Percentiles rank a stretch among this genome's conserved stretches.
Evolutionary conservation across 1,140 invertebrate species (phyloP).

Genomic region (Asobara japonica): DNA sequence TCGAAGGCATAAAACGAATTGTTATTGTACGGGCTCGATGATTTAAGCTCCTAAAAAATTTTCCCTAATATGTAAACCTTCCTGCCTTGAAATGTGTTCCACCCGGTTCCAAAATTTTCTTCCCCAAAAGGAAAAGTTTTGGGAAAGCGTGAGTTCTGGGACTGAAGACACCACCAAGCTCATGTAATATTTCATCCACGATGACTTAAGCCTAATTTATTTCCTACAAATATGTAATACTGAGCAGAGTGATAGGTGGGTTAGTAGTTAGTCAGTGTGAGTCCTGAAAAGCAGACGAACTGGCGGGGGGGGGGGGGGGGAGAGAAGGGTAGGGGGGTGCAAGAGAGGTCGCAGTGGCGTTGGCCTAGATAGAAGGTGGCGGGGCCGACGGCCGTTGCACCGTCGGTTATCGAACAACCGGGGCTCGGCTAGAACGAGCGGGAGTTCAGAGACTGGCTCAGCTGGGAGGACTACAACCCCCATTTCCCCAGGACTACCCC

Average conservation of each 20-base stretch:
- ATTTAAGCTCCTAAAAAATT: too few species aligned
- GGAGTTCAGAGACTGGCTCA: conserved; percentile 5
- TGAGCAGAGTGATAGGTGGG: background rate
- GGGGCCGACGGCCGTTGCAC: conserved; percentile 58
- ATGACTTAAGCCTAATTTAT: too few species aligned
- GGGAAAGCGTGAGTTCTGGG: too few species aligned
- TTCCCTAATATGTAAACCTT: too few species aligned
- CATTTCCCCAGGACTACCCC: conserved; percentile 46
- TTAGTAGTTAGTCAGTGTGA: conserved; percentile 6
- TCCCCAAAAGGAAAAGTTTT: too few species aligned
- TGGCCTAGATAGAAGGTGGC: conserved; percentile 57
- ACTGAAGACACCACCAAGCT: too few species aligned
- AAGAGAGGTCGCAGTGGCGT: conserved; percentile 40
- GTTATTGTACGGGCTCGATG: too few species aligned
- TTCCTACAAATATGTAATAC: too few species aligned
- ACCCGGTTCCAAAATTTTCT: too few species aligned
- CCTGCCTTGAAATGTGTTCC: too few species aligned
- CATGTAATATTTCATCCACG: too few species aligned
- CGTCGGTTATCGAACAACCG: conserved; percentile 56
- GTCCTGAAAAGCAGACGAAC: background rate
- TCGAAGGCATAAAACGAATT: too few species aligned
- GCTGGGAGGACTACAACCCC: conserved; percentile 11
- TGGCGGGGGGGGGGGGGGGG: background rate
- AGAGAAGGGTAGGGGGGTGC: background rate
- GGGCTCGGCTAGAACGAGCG: conserved; percentile 16